Conservation (phyloP, 2,888 invertebrate genomes). For the Noctua fimbriata region DNA sequence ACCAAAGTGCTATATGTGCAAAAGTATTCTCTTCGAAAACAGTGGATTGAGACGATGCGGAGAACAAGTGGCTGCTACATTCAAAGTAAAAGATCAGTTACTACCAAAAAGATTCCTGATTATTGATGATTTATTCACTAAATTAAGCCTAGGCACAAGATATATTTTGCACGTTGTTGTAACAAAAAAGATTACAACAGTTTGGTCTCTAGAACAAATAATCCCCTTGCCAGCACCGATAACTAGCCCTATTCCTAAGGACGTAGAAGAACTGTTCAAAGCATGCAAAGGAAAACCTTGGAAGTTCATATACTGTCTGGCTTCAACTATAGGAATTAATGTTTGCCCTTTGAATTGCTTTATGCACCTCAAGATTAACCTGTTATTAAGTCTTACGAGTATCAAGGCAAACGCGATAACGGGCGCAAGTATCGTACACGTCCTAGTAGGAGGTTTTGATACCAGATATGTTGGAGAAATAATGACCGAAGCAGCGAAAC, state of each 20-base stretch:
- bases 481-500: constrained; percentile 80
- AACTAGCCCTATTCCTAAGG: constrained; percentile 73
- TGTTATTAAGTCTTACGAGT: constrained; percentile 84
- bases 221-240: constrained; percentile 72
- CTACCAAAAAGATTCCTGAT: constrained; percentile 75
- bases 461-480: constrained; percentile 79
- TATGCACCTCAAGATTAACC: constrained; percentile 84
- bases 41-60: constrained; percentile 84
- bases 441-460: constrained; percentile 80
- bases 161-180: constrained; percentile 76
- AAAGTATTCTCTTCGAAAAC: constrained; percentile 83
- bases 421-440: constrained; percentile 80
- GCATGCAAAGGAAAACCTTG: constrained; percentile 80
- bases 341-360: constrained; percentile 83
- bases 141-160: constrained; percentile 76
- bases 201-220: constrained; percentile 81
- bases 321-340: constrained; percentile 82
- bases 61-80: constrained; percentile 80
- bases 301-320: constrained; percentile 86
- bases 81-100: constrained; percentile 72
- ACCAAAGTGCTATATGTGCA: constrained; percentile 83
- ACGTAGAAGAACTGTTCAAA: constrained; percentile 77
- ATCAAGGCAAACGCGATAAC: constrained; percentile 78
- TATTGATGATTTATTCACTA: constrained; percentile 80
- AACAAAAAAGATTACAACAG: constrained; percentile 74